Base-by-base conservation (phyloP, 2,113 vertebrate species). In the Trinectes maculatus region DNA sequence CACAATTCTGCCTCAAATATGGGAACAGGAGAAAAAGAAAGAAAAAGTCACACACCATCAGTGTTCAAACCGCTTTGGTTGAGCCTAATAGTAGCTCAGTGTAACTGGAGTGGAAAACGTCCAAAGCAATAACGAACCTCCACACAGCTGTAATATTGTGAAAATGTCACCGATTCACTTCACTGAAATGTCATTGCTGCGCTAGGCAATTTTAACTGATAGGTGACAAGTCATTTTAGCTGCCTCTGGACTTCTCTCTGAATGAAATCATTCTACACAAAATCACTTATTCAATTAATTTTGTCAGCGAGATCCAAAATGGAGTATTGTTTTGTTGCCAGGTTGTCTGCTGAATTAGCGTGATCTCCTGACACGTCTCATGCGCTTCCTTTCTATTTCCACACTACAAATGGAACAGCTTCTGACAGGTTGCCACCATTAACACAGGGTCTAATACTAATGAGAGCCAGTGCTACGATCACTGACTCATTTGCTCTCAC, bases 1-100 rank as follows among this genome's bases (percentile, higher is more conserved):
- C 54, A 97, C 80, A 24, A 99, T 90, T 92, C 97, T 98, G 91
- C 3, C 31, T 88, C 78, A 57, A 93, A 75, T 91, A 54, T 48
- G 73, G 39, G 48, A 36, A 67, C 29, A 84, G 53, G 25, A 71
- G 22, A 37, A 22, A 2, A 56, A 49, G 59, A 54, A 56, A 61
- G 48, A n/a, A 16, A 21, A 22, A 71, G 54, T 77, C 63, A 85
- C 18, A 64, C 5, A 60, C 15, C 51, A 31, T 59, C 19, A 43
- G n/a, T 28, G 6, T 47, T 24, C 15, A 65, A 55, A 64, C 37
- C 15, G 3, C 28, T 66, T n/a, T 9, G 15, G 6, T 3, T 33
- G 4, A 34, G 52, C 56, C 46, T 52, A 18, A 59, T 64, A 56
- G 72, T 52, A 71, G 26, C 67, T 60, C 39, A 60, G 54, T 58